Base-by-base conservation (phyloP, 1,140 invertebrate species). In the Halesus radiatus region DNA sequence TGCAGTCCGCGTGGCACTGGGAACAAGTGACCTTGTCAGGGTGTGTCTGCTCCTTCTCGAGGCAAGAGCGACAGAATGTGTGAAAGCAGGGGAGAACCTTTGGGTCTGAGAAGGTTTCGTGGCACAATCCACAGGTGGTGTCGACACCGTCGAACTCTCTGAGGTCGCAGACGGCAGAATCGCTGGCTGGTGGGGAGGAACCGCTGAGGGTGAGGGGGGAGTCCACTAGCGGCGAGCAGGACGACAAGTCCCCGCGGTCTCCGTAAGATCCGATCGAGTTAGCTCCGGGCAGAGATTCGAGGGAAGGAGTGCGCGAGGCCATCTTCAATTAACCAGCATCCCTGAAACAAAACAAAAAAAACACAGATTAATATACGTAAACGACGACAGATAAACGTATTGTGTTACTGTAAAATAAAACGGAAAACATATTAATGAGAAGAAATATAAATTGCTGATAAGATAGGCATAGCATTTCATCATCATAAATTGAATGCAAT, bases 241-340 rank as follows among this genome's bases (percentile, higher is more conserved):
- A 85, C 66, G 88, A 89, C 86, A 92, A 87, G 87, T 92, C 91
- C 88, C 91, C 90, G 89, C 92, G 91, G 87, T 95, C 94, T 84
- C 93, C 91, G 82, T 93, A 92, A 85, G 95, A 96, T 91, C 95
- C 95, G 89, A 96, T 93, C 86, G 95, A 96, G 91, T 95, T 96
- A 88, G 94, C 94, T 93, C 95, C 95, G 86, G 93, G 93, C 89
- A 95, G 91, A 90, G 95, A 96, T 92, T 97, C 95, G 91, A 96
- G 91, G 89, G 96, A 97, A 88, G 95, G 95, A 91, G 96, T 96
- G 88, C 89, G 88, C 88, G 89, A 89, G 88, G 89, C 89, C 89
- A 90, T 90, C 88, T 90, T 90, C 89, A 90, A 87, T 88, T 88
- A 88, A 89, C 89, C 89, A 87, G 88, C 89, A 90, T 90, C 89